Evolutionary conservation across 2,888 invertebrate genomes (phyloP), one percentile per base, ranked within the genome.

Genomic region (Sarcophaga rosellei): DNA sequence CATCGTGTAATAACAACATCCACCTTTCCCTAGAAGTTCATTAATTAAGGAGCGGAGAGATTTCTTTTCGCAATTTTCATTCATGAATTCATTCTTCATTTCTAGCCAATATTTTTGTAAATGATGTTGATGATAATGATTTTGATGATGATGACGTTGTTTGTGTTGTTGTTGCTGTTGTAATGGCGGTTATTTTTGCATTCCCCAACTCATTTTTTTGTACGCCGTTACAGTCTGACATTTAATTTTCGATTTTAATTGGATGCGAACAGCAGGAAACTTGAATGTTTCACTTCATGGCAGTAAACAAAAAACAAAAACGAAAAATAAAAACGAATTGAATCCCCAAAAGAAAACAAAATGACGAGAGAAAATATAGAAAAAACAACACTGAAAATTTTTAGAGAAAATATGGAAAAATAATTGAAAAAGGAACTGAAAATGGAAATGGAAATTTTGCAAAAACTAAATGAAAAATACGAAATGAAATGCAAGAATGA

Each of bases 231-330:
- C 88, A 88, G 88, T 88, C 91, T 92, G 93, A 92, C 92, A 92
- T 92, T 92, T 92, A 92, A 92, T 92, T 92, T 92, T 92, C 91
- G 91, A 91, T 92, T 92, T 92, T 92, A 92, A 92, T 92, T 92
- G 92, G 92, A 92, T 92, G 90, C 91, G 90, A 92, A 92, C 92
- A 92, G 92, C 92, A 91, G 92, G 92, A 90, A 89, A 90, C 91
- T 84, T 88, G 84, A 85, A 80, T 81, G 81, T 84, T 86, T 85
- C 74, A 84, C 84, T 86, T 84, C 74, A 86, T 84, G 74, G 47
- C 35, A 35, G 35, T 35, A 35, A 35, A 35, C 10, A 35, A 80
- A 83, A 79, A 83, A 77, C 75, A 86, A 77, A 78, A 35, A 79
- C 20, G 44, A 68, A 62, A 73, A 65, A 70, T 44, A 25, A 47